phyloP scores from a whole-genome alignment of 2,113 vertebrate genomes.

The Collichthys lucidus region DNA sequence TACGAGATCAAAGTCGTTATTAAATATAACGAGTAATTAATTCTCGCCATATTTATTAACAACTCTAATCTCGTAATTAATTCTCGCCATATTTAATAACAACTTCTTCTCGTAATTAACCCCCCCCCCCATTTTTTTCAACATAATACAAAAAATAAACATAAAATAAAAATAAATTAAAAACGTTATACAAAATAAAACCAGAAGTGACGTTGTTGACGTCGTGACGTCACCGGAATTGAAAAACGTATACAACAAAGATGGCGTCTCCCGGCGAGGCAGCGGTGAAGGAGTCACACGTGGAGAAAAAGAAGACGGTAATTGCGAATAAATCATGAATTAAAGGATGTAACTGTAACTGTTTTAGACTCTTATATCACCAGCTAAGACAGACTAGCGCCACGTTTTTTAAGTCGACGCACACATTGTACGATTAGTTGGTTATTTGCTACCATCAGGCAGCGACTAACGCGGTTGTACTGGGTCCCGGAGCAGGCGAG shows the following conservation, averaged over 20 bases:
- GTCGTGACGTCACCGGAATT: constrained; percentile 15
- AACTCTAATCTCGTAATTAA: no score
- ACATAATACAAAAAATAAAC: no score
- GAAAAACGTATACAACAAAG: constrained; percentile 77
- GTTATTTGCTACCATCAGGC: not conserved
- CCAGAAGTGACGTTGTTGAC: not conserved
- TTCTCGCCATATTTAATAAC: no score
- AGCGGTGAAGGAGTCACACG: constrained; percentile 63
- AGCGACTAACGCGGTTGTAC: not conserved
- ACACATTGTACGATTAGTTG: not conserved
- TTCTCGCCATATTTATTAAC: no score
- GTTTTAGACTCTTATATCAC: accelerated
- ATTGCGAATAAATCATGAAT: not conserved
- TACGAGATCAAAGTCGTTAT: no score
- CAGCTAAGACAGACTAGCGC: accelerated
- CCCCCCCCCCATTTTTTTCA: no score
- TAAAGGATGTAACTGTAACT: accelerated
- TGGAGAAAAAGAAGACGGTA: constrained; percentile 82
- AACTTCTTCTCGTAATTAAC: no score
- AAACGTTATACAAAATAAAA: not conserved
- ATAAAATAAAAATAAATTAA: no score
- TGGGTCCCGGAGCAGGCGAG: not conserved
- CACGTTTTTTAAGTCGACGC: not conserved
- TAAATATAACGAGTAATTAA: no score
- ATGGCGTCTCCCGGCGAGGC: constrained; percentile 73